Conservation (phyloP, 2,888 invertebrate genomes). For the Acronicta psi region DNA sequence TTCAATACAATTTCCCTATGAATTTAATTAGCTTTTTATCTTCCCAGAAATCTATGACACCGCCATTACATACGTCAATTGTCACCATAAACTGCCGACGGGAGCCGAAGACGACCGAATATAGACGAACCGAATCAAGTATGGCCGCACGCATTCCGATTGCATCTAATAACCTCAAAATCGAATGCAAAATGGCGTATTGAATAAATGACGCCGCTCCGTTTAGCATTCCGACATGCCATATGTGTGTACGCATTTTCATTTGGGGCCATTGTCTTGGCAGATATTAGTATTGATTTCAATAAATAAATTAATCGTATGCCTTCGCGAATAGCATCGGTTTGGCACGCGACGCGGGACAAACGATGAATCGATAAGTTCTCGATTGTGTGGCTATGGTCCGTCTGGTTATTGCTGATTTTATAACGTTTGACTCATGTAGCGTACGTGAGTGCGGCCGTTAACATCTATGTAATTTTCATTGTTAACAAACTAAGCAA, state of each 20-base stretch:
- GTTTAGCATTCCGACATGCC: slow-evolving; percentile 87
- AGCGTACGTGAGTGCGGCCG: slow-evolving; percentile 80
- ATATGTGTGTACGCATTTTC: slow-evolving; percentile 87
- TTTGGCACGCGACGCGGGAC: slow-evolving; percentile 86
- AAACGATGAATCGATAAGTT: slow-evolving; percentile 83
- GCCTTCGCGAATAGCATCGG: slow-evolving; percentile 82
- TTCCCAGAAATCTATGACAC: slow-evolving; percentile 80
- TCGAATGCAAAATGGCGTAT: slow-evolving; percentile 88
- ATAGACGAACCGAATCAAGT: slow-evolving; percentile 78
- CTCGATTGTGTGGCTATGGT: slow-evolving; percentile 74
- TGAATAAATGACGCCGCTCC: slow-evolving; percentile 86
- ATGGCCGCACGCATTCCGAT: slow-evolving; percentile 87
- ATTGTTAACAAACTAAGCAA: slow-evolving; percentile 77
- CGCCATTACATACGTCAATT: slow-evolving; percentile 78
- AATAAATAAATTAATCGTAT: slow-evolving; percentile 89
- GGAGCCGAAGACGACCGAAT: slow-evolving; percentile 78
- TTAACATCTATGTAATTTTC: slow-evolving; percentile 83
- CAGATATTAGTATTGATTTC: slow-evolving; percentile 89
- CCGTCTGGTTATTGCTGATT: slow-evolving; percentile 73
- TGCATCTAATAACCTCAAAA: slow-evolving; percentile 89
- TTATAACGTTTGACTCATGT: slow-evolving; percentile 85
- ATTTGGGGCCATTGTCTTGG: slow-evolving; percentile 87
- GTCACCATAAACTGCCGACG: slow-evolving; percentile 73
- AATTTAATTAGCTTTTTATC: slow-evolving; percentile 69
- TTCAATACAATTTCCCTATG: slow-evolving; percentile 70